Evolutionary conservation across 2,113 vertebrate genomes (phyloP).

Genomic region (Ancistrus triradiatus): DNA sequence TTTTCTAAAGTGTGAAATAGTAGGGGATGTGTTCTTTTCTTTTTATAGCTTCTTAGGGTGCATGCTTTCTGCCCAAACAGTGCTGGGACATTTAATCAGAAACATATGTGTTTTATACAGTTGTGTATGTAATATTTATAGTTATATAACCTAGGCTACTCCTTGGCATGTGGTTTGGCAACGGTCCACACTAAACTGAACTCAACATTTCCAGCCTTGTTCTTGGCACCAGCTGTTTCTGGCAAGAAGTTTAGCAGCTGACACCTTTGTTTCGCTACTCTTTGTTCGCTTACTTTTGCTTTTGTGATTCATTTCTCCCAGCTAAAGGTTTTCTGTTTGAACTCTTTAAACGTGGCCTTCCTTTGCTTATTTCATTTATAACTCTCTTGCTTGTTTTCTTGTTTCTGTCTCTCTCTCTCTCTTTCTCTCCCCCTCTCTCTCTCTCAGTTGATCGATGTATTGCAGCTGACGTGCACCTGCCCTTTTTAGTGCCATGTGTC

Average conservation of each 20-base stretch:
- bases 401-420: conserved; percentile 30
- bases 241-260: conserved; percentile 67
- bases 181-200: conserved; percentile 67
- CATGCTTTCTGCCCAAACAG: conserved; percentile 48
- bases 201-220: conserved; percentile 52
- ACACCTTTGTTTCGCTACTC: conserved; percentile 68
- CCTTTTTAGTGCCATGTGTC: conserved; percentile 54
- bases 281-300: too few relatives aligned
- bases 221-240: conserved; percentile 72
- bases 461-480: conserved; percentile 74
- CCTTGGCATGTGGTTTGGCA: conserved; percentile 59
- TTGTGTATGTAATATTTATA: neutral
- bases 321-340: too few relatives aligned
- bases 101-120: conserved; percentile 55
- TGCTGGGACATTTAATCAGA: conserved; percentile 56
- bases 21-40: conserved; percentile 42
- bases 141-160: conserved; percentile 65
- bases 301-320: too few relatives aligned
- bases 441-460: conserved; percentile 64
- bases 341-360: conserved; percentile 15
- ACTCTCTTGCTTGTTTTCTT: conserved; percentile 16
- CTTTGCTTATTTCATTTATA: conserved; percentile 12
- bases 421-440: conserved; percentile 32
- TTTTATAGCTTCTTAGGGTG: conserved; percentile 53
- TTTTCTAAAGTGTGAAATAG: conserved; percentile 15